Base-by-base conservation (phyloP, 1,140 invertebrate species). In the Saccostrea echinata region DNA sequence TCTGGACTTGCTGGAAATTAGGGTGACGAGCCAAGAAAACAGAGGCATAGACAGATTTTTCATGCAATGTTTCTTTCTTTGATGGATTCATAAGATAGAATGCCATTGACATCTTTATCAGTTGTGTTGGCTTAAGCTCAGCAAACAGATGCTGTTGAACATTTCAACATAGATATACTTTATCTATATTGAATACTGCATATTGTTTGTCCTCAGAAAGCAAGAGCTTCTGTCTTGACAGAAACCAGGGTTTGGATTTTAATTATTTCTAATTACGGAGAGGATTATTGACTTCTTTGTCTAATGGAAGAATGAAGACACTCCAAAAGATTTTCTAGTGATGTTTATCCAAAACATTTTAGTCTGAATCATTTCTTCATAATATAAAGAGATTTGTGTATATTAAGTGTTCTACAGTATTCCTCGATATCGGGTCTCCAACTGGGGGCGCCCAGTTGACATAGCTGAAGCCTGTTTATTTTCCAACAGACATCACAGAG, bases 51-150 rank as follows among this genome's bases (percentile, higher is more conserved):
- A 76, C 43, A 6, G 24, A 76, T 71, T 30, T 24, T 71, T 71
- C 64, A 71, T 71, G 64, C 64, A 71, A 71, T 76, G 68, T 76
- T 30, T 76, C 9, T 33, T 76, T 30, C 68, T 76, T 76, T 76
- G 68, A 76, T 76, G 68, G 68, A 76, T 76, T 76, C 68, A 76
- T 76, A 76, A 76, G 68, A 76, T 76, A 76, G 68, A 76, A 76
- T 76, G 27, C 68, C 68, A 76, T 76, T 76, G 68, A 76, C 68
- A 76, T 76, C 68, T 76, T 76, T 76, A 76, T 76, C 68, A 76
- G 68, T 76, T 76, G 27, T 76, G 68, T 33, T 76, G 68, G 68
- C 68, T 76, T 76, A 27, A 30, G 68, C 68, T 76, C 68, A 76
- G 27, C 68, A 76, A 76, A 33, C 68, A 76, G 68, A 76, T 76